Evolutionary conservation across 1,140 invertebrate species (phyloP), one percentile per base, ranked within the genome.

Genomic region (Liolophura sinensis): DNA sequence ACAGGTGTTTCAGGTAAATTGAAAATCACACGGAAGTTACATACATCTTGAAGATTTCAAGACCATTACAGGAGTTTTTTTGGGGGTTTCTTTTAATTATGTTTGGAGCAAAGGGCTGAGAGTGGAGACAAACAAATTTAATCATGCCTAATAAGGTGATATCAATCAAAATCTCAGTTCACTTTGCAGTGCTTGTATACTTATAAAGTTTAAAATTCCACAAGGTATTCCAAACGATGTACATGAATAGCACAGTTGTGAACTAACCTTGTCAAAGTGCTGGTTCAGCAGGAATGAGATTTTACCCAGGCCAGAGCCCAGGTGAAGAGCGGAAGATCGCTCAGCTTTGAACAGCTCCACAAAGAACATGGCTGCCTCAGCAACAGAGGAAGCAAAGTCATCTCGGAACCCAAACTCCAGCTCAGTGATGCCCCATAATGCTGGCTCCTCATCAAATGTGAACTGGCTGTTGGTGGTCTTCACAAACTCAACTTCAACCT

Each of bases 371-470:
- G 73, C 77, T 24, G 75, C 64, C 15, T 64, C 67, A 20, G 77
- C 71, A 1, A 74, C 60, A 0, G 58, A 69, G 48, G 67, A 69
- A 22, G 78, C 69, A 50, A 77, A 73, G n/a, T 72, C 65, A 46
- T 81, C 76, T 54, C 79, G 71, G 67, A 69, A 79, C 20, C 79
- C 79, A 73, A 81, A 81, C 62, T 81, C 79, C 49, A 73, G 73
- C 66, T 79, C 76, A 12, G 78, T 69, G 50, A 81, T 79, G 15
- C 78, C 78, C 25, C 72, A 50, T 62, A 79, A 67, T 7, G 74
- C 60, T 14, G 64, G 51, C 20, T 65, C 47, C 11, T 70, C 69
- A 49, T 79, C 79, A 66, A 64, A 75, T 24, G 62, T 55, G 57
- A 75, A 81, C 16, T 76, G 73, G n/a, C 47, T 47, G 51, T 79